A percentile compares a stretch with the other conserved stretches of the same genome.
Evolutionary conservation across 2,888 invertebrate species (phyloP).

Genomic region (Lithophane ornitopus): DNA sequence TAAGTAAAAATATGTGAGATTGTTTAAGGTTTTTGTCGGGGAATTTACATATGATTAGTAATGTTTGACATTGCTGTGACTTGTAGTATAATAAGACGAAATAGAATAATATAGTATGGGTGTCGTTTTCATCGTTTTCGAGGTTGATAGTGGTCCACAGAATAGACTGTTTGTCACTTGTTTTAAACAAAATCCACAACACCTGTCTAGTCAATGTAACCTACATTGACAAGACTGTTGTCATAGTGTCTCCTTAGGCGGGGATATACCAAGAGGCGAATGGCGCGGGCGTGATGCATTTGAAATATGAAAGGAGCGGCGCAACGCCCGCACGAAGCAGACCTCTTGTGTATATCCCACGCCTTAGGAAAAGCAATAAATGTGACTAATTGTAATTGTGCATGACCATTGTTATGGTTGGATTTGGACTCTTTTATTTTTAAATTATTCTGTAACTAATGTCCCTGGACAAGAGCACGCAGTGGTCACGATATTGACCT

Average conservation of each 20-base stretch:
- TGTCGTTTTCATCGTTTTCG: no score
- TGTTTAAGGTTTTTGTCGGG: background rate
- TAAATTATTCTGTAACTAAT: background rate
- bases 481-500: background rate
- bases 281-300: no score
- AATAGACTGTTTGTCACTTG: background rate
- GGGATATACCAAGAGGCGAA: no score
- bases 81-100: background rate
- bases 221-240: background rate
- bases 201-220: background rate
- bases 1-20: constrained; percentile 37
- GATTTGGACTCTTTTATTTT: background rate
- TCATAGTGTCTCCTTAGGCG: no score
- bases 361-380: background rate
- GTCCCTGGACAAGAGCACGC: background rate
- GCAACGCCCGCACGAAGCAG: no score
- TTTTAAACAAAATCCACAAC: background rate
- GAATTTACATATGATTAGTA: constrained; percentile 26
- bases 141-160: background rate
- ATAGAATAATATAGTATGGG: background rate
- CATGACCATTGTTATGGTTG: background rate
- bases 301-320: no score
- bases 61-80: constrained; percentile 13
- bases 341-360: no score
- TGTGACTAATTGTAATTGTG: background rate